These are phyloP conservation scores for Paradisaea rubra DNA, from an alignment of 2,113 vertebrate species.

Conservation along the genomic window DNA sequence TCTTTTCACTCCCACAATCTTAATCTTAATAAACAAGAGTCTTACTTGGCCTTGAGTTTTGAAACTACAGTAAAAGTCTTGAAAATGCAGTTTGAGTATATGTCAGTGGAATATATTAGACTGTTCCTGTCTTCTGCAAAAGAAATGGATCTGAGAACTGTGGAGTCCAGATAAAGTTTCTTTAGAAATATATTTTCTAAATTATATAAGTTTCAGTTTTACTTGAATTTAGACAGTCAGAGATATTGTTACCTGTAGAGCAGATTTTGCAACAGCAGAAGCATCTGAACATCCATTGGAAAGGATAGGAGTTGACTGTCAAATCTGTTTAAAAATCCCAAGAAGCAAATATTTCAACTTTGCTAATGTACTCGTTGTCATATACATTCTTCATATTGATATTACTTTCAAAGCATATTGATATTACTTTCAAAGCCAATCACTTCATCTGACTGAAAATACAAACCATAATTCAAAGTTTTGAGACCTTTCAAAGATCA, in stretches of 20 bases:
- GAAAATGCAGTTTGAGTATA: not conserved
- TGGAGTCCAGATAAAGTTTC: not conserved
- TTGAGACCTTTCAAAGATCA: not conserved
- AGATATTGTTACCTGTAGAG: not conserved
- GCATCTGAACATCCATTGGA: not conserved
- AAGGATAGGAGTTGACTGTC: not conserved
- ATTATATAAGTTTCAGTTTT: not conserved
- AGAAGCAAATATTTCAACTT: not conserved
- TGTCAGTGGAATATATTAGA: not conserved
- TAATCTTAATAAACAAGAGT: not conserved
- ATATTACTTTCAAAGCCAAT: not conserved
- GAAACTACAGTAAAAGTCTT: not conserved
- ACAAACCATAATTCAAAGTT: not conserved
- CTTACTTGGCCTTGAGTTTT: not conserved
- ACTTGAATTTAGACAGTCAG: not conserved
- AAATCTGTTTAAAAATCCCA: not conserved
- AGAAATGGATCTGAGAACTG: not conserved
- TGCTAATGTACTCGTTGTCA: not conserved
- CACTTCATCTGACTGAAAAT: not conserved
- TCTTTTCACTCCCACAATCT: not conserved
- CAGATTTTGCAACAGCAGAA: not conserved
- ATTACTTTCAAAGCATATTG: not conserved
- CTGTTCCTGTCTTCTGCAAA: not conserved
- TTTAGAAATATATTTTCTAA: not conserved
- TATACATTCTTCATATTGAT: not conserved